Percentiles rank a stretch among this genome's conserved stretches.
phyloP scores from a whole-genome alignment of 2,797 vertebrate species.

The Salmo trutta region DNA sequence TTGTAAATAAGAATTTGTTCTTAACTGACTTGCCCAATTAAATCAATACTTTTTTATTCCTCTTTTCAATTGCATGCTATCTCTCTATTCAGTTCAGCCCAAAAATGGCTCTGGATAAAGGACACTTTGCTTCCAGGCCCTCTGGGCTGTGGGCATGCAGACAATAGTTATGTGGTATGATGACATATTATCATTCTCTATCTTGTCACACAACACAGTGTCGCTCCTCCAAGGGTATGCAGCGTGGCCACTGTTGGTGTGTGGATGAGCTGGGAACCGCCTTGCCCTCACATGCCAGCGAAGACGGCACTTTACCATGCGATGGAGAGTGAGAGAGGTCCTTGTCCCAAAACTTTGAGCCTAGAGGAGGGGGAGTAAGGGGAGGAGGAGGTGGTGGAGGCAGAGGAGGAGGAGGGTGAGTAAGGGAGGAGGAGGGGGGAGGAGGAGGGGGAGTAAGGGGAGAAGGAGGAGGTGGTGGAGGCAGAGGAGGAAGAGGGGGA shows the following conservation, averaged over 20 bases:
- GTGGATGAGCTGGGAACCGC: slow-evolving; percentile 83
- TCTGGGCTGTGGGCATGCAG: slow-evolving; percentile 52
- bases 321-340: slow-evolving; percentile 75
- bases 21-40: too few species aligned
- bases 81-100: slow-evolving; percentile 43
- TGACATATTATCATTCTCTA: slow-evolving; percentile 52
- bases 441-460: slow-evolving; percentile 57
- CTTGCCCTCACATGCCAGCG: slow-evolving; percentile 63
- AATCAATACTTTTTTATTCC: too few species aligned
- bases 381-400: slow-evolving; percentile 61
- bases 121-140: slow-evolving; percentile 47
- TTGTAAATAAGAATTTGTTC: too few species aligned
- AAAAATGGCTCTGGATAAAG: slow-evolving; percentile 51
- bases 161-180: slow-evolving; percentile 49
- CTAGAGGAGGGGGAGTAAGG: slow-evolving; percentile 54
- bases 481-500: slow-evolving; percentile 45
- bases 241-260: slow-evolving; percentile 90
- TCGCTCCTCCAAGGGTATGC: slow-evolving; percentile 87
- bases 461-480: slow-evolving; percentile 46
- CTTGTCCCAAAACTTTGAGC: slow-evolving; percentile 60
- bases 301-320: slow-evolving; percentile 76
- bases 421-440: slow-evolving; percentile 34
- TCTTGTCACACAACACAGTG: slow-evolving; percentile 74
- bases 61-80: slow-evolving; percentile 31
- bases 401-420: slow-evolving; percentile 54